These are phyloP conservation scores for Cacajao melanocephalus DNA, from an alignment of 2,797 vertebrate genomes.

Conservation along the genomic window DNA sequence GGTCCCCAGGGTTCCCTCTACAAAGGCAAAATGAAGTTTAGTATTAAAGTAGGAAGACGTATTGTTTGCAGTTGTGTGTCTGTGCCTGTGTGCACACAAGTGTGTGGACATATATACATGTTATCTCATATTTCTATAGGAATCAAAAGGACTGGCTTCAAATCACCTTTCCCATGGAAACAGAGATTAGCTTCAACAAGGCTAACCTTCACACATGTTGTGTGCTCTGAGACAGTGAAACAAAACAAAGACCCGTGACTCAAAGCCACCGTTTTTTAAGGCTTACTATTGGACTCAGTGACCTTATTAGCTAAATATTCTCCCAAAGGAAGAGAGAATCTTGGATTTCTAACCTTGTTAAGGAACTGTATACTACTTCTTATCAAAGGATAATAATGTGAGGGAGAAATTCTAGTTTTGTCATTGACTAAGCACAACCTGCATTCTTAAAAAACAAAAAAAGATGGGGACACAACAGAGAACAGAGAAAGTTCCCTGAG, in stretches of 20 bases:
- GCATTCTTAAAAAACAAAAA: not conserved
- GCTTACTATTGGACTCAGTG: not conserved
- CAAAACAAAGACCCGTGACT: not conserved
- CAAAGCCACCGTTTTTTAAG: not conserved
- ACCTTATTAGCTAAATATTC: not conserved
- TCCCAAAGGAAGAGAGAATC: not conserved
- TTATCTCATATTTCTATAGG: not conserved
- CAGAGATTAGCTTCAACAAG: not conserved
- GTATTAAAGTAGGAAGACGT: not conserved
- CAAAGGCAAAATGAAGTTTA: not conserved
- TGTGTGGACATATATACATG: rapidly evolving
- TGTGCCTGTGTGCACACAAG: not conserved
- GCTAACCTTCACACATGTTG: not conserved
- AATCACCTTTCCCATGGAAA: not conserved
- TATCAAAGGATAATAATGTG: not conserved
- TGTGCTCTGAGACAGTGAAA: not conserved
- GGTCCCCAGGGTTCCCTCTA: not conserved
- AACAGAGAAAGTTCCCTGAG: not conserved
- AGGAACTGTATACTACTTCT: not conserved
- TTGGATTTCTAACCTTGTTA: not conserved
- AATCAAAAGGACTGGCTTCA: not conserved
- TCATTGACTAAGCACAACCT: not conserved
- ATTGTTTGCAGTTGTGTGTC: not conserved
- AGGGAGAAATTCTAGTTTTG: not conserved
- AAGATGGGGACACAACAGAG: not conserved